Evolutionary conservation across 2,888 invertebrate genomes (phyloP), one percentile per base, ranked within the genome.

Genomic region (Dimorphilus gyrociliatus): DNA sequence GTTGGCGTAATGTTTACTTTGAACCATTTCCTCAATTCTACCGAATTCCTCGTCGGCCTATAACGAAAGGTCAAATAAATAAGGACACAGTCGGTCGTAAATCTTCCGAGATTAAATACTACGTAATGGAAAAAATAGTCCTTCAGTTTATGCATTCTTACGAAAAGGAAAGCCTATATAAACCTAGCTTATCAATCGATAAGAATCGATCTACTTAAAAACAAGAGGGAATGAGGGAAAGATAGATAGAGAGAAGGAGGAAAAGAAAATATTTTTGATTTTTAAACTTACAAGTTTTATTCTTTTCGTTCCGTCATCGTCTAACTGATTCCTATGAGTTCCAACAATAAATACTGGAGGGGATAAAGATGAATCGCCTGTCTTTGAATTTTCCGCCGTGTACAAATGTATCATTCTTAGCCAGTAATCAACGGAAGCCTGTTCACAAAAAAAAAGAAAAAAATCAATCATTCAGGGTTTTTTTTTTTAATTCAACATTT

Each of bases 341-440:
- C 62, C 63, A 8, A 63, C 60, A 18, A 63, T 46, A 27, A 63
- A 47, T 19, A 63, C 51, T n/a, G 60, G 58, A 3, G 63, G 63
- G 13, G 56, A 55, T 30, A 54, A 42, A 5, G 43, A 43, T 3
- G 36, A 47, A 37, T 45, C 47, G 19, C 37, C 38, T 19, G 40
- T 44, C 4, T 38, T 42, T 1, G 41, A 44, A 29, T 48, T 51
- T 21, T 50, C 45, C 8, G 57, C 53, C 8, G 53, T 47, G 36
- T 58, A 54, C n/a, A 45, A 46, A 40, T 54, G 54, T 15, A 60
- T 53, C 15, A 51, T 51, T 13, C 50, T 42, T 46, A 58, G 45
- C 54, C 56, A 55, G 34, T 47, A 54, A 36, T 57, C 55, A 41
- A 60, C 46, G 38, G 51, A 51, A 28, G n/a, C n/a, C n/a, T n/a